Evolutionary conservation across 2,797 vertebrate genomes (phyloP), one percentile per base, ranked within the genome.

Genomic region (Bradypodion pumilum): DNA sequence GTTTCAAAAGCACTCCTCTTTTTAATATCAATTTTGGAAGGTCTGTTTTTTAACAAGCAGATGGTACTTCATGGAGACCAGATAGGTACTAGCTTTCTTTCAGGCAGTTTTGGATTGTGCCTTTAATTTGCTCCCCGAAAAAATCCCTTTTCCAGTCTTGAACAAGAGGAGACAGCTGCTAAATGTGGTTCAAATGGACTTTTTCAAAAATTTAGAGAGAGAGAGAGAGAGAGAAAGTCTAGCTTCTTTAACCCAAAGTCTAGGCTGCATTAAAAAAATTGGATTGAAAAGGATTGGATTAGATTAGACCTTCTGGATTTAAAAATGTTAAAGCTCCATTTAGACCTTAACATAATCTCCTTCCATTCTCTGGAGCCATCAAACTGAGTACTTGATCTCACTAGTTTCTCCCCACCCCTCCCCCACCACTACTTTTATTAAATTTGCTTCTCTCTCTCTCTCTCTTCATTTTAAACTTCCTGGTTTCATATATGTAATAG

Each of bases 221-320:
- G 32, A 46, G 27, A 25, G 16, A 37, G 27, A 27, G 32, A 15
- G 23, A 13, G 21, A 95, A 96, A 97, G 95, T 95, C 95, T 96
- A 96, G 74, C 65, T 94, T 93, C 96, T 97, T 97, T 98, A 98
- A 98, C 97, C 97, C 97, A 94, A 95, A 97, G 97, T 98, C 97
- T 97, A 97, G 97, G 97, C 97, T 97, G 97, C 98, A 98, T 98
- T 98, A 94, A 97, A 98, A 95, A 96, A 98, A 99, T 98, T 98
- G 98, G 98, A 99, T 99, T 98, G 97, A 96, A 98, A 95, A 95
- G 94, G 97, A 98, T 98, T 97, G 97, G 97, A 98, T 99, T 98
- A 98, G 97, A 98, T 99, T 98, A 98, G 97, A 95, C 95, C 96
- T 96, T 96, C 95, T 95, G 97, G 97, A 97, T 98, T 98, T 97